These are phyloP conservation scores for Eumaeus atala DNA, from an alignment of 1,140 invertebrate genomes.

Conservation along the genomic window DNA sequence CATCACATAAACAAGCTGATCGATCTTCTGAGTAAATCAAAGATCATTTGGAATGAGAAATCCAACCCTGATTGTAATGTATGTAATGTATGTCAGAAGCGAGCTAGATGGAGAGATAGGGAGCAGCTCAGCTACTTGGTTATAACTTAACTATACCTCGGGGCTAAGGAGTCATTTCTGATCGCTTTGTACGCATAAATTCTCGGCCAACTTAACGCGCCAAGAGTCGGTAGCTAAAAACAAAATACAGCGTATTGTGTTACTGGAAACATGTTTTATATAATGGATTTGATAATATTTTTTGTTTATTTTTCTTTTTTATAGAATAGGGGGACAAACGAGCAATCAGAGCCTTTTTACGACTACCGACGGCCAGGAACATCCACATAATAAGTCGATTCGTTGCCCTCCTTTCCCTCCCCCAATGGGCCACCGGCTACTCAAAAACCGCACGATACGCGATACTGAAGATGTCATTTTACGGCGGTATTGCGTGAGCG, in stretches of 20 bases:
- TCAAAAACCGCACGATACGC: too few relatives aligned
- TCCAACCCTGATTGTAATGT: conserved; percentile 44
- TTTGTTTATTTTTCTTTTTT: too few relatives aligned
- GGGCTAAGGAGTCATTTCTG: conserved; percentile 40
- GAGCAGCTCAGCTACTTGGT: conserved; percentile 34
- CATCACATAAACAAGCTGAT: conserved; percentile 17
- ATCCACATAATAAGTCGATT: too few relatives aligned
- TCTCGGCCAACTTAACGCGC: conserved; percentile 36
- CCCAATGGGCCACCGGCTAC: too few relatives aligned
- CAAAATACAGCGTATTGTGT: conserved; percentile 27
- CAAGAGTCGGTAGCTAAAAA: conserved; percentile 36
- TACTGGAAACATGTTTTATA: conserved; percentile 16
- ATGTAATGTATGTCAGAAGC: conserved; percentile 48
- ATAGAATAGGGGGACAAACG: too few relatives aligned
- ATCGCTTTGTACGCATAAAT: conserved; percentile 49
- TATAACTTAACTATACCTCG: conserved; percentile 42
- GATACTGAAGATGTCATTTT: too few relatives aligned
- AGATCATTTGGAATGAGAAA: conserved; percentile 37
- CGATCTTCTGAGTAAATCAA: conserved; percentile 20
- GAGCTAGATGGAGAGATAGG: conserved; percentile 50
- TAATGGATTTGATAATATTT: conserved; percentile 13
- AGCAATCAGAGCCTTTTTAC: too few relatives aligned
- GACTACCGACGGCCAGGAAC: too few relatives aligned
- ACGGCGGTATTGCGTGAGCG: too few relatives aligned
- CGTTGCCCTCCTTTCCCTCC: too few relatives aligned